Evolutionary conservation across 2,888 invertebrate species (phyloP).

Genomic region (Eupithecia vulgata): DNA sequence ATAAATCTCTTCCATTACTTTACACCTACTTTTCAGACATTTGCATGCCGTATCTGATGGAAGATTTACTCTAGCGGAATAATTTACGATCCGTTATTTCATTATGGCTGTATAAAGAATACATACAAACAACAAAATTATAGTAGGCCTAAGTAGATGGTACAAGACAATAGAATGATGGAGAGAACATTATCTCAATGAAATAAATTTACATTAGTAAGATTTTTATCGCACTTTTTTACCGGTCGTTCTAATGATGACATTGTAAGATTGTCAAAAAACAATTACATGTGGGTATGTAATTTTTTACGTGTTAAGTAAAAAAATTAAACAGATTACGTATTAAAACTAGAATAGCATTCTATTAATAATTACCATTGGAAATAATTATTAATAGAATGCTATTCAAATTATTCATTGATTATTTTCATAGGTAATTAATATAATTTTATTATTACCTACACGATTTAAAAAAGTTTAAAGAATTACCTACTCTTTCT

Average conservation of each 20-base stretch:
- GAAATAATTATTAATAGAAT: background rate
- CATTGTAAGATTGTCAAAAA: background rate
- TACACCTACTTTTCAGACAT: constrained; percentile 37
- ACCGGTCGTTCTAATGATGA: background rate
- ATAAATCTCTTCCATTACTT: constrained; percentile 33
- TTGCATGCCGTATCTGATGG: constrained; percentile 40
- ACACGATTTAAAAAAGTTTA: background rate
- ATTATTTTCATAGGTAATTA: no score
- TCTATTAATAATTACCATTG: no score
- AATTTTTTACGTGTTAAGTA: no score
- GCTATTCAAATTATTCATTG: background rate
- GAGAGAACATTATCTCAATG: constrained; percentile 30
- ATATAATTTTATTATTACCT: background rate
- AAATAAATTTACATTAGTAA: background rate
- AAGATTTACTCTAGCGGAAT: constrained; percentile 36
- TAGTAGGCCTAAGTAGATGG: constrained; percentile 8
- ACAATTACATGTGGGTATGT: background rate
- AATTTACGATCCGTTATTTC: constrained; percentile 36
- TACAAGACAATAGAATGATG: constrained; percentile 34
- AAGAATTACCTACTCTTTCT: background rate
- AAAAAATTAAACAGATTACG: background rate
- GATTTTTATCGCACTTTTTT: constrained; percentile 3
- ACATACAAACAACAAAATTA: background rate
- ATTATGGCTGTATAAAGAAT: constrained; percentile 15
- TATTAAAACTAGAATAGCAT: background rate